These are phyloP conservation scores for Brenthis ino DNA, from an alignment of 2,888 invertebrate genomes.

Conservation along the genomic window DNA sequence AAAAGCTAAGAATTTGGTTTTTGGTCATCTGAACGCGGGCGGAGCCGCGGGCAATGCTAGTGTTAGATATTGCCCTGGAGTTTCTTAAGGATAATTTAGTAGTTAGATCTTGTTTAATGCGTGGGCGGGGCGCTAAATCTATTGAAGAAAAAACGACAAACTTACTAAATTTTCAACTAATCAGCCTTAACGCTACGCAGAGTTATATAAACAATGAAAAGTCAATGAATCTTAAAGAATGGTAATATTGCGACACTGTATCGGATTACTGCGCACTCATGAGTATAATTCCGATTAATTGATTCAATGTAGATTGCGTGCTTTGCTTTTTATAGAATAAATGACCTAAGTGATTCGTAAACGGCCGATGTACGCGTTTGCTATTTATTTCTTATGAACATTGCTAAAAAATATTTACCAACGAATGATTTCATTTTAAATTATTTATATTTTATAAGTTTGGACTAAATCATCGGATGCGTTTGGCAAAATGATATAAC, in stretches of 20 bases:
- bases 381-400: neutral
- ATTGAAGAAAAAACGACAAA: neutral
- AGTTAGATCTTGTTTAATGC: too few relatives aligned
- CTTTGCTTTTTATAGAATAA: slow-evolving; percentile 10
- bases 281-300: slow-evolving; percentile 27
- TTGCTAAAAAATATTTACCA: neutral
- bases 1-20: too few relatives aligned
- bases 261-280: slow-evolving; percentile 23
- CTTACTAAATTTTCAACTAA: neutral
- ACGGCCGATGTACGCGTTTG: neutral
- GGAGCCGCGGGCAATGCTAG: too few relatives aligned
- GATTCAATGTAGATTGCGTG: slow-evolving; percentile 14
- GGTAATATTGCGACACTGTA: slow-evolving; percentile 35
- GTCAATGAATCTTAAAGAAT: slow-evolving; percentile 35
- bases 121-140: too few relatives aligned
- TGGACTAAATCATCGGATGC: too few relatives aligned
- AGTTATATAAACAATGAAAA: slow-evolving; percentile 40
- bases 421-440: too few relatives aligned
- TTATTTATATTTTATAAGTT: too few relatives aligned
- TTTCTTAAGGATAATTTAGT: too few relatives aligned
- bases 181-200: neutral
- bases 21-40: too few relatives aligned
- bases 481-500: too few relatives aligned
- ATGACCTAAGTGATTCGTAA: slow-evolving; percentile 8
- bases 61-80: too few relatives aligned